Conservation (phyloP, 2,113 vertebrate species). For the Sinocyclocheilus anophthalmus region DNA sequence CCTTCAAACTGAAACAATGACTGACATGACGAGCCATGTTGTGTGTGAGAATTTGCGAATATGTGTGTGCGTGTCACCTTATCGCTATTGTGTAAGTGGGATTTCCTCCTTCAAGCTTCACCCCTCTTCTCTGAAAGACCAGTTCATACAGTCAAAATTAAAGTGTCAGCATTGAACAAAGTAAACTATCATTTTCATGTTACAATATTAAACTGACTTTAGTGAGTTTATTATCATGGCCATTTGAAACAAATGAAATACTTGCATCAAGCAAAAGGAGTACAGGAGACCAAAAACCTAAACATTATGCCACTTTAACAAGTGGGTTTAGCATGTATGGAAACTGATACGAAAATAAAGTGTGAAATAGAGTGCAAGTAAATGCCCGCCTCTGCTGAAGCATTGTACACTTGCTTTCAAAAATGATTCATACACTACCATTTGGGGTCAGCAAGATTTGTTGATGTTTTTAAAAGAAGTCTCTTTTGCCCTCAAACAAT, state of each 20-base stretch:
- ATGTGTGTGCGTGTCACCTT: conserved; percentile 73
- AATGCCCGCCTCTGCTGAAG: neutral
- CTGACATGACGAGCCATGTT: neutral
- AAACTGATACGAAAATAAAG: neutral
- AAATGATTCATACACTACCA: neutral
- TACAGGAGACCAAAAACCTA: neutral
- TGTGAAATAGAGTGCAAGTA: neutral
- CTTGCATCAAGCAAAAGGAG: neutral
- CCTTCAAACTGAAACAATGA: neutral
- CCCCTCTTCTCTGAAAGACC: conserved; percentile 95
- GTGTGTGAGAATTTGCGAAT: neutral
- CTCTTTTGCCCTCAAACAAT: neutral
- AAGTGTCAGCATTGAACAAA: neutral
- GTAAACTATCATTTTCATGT: neutral
- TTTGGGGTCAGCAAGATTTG: neutral
- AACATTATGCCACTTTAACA: neutral
- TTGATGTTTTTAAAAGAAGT: neutral
- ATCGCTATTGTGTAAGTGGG: conserved; percentile 92
- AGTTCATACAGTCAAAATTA: conserved; percentile 76
- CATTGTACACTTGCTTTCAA: neutral
- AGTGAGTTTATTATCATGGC: neutral
- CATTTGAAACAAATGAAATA: neutral
- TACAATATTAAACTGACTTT: neutral
- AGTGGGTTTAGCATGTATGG: neutral
- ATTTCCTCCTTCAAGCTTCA: conserved; percentile 88